Evolutionary conservation across 2,797 vertebrate species (phyloP).

Genomic region (Microctenopoma steveboyesi): DNA sequence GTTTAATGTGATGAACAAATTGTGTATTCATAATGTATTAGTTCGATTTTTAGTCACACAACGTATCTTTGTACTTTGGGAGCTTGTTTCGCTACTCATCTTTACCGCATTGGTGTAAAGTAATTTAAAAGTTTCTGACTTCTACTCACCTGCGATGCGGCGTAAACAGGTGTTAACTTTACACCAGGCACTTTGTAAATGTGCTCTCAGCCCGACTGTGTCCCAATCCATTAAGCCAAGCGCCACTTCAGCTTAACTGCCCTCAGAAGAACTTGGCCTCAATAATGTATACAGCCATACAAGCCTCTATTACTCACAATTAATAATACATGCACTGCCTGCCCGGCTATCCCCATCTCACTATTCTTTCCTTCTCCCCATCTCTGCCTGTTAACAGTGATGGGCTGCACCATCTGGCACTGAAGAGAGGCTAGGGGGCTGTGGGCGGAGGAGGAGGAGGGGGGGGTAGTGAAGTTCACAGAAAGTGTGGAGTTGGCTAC

Average conservation of each 20-base stretch:
- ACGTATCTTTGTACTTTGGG: background rate
- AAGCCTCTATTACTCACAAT: constrained; percentile 78
- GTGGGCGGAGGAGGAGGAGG: background rate
- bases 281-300: constrained; percentile 78
- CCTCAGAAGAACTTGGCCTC: constrained; percentile 68
- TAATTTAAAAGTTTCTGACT: constrained; percentile 21
- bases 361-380: constrained; percentile 50
- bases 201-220: constrained; percentile 43
- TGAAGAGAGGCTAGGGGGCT: constrained; percentile 26
- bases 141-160: constrained; percentile 6
- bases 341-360: constrained; percentile 55
- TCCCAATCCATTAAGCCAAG: constrained; percentile 71
- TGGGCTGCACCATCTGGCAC: constrained; percentile 59
- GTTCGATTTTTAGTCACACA: background rate
- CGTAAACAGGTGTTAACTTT: constrained; percentile 62
- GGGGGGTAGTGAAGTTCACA: constrained; percentile 34
- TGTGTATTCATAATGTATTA: background rate
- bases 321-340: constrained; percentile 76
- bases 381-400: constrained; percentile 65
- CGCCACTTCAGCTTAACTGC: constrained; percentile 73
- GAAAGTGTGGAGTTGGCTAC: constrained; percentile 37
- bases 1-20: background rate
- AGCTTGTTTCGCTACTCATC: constrained; percentile 2
- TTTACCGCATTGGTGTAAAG: constrained; percentile 1
- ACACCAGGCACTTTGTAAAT: constrained; percentile 50